Conservation (phyloP, 2,888 invertebrate genomes). For the Entomobrya multifasciata region DNA sequence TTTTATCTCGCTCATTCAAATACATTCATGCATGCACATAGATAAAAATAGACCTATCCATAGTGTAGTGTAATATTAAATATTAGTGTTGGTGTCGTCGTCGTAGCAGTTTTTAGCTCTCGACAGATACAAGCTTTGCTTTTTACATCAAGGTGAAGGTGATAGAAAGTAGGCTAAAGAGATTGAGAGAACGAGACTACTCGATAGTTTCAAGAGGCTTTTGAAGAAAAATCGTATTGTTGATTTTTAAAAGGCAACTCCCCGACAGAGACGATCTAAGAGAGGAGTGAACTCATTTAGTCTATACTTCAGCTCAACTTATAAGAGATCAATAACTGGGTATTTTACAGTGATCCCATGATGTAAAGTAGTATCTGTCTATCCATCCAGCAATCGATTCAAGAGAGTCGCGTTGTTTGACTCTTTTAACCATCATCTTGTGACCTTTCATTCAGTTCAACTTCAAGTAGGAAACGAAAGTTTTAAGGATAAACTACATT, state of each 20-base stretch:
- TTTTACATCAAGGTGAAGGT: constrained; percentile 12
- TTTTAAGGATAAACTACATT: too few species aligned
- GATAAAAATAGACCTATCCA: too few species aligned
- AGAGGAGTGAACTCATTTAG: background rate
- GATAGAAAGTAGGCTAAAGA: constrained; percentile 11
- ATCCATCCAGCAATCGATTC: too few species aligned
- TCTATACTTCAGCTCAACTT: background rate
- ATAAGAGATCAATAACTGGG: background rate
- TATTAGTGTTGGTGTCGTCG: too few species aligned
- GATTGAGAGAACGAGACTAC: background rate
- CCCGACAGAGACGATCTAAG: background rate
- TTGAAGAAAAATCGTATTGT: background rate
- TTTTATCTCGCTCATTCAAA: too few species aligned
- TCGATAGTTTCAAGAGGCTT: background rate
- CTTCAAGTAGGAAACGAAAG: too few species aligned
- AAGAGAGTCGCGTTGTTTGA: too few species aligned
- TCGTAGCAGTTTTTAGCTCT: too few species aligned
- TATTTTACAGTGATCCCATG: background rate
- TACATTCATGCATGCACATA: too few species aligned
- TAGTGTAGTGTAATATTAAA: too few species aligned
- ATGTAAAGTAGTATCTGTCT: background rate
- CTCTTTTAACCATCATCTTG: too few species aligned
- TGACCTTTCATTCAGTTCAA: too few species aligned
- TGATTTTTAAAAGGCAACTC: background rate
- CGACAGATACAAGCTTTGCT: background rate